phyloP scores from a whole-genome alignment of 2,113 vertebrate genomes.

The Chamaea fasciata region DNA sequence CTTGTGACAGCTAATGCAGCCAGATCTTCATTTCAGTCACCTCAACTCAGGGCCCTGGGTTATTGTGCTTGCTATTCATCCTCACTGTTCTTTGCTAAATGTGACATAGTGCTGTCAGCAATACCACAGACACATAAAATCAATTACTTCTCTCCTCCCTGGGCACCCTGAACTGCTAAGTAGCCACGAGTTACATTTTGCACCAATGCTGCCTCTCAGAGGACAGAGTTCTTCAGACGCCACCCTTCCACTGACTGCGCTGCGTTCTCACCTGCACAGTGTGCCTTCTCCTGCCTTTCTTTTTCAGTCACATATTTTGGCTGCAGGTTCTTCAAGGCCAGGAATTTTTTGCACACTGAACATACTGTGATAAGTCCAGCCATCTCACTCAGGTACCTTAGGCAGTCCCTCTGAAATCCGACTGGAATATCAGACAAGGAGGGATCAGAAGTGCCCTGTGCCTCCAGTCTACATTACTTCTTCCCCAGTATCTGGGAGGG shows the following conservation, averaged over 20 bases:
- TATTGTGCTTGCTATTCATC: not conserved
- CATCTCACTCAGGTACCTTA: not conserved
- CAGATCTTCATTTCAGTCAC: not conserved
- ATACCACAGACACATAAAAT: not conserved
- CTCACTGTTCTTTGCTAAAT: not conserved
- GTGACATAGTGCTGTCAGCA: not conserved
- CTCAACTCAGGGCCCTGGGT: not conserved
- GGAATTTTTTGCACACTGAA: not conserved
- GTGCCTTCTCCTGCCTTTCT: not conserved
- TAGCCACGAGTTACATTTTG: not conserved
- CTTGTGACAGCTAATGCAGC: not conserved
- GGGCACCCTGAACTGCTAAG: not conserved
- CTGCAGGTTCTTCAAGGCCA: not conserved
- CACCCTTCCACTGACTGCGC: not conserved
- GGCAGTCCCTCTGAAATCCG: not conserved
- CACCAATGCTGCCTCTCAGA: not conserved
- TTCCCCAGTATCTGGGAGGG: fast-evolving
- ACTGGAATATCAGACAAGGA: not conserved
- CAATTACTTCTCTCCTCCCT: not conserved
- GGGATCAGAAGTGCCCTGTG: not conserved
- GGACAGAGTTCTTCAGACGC: not conserved
- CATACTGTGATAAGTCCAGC: not conserved
- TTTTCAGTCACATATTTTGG: not conserved
- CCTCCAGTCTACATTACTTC: not conserved
- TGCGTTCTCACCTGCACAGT: fast-evolving